phyloP scores from a whole-genome alignment of 2,113 vertebrate genomes.

The Harpagus bidentatus region DNA sequence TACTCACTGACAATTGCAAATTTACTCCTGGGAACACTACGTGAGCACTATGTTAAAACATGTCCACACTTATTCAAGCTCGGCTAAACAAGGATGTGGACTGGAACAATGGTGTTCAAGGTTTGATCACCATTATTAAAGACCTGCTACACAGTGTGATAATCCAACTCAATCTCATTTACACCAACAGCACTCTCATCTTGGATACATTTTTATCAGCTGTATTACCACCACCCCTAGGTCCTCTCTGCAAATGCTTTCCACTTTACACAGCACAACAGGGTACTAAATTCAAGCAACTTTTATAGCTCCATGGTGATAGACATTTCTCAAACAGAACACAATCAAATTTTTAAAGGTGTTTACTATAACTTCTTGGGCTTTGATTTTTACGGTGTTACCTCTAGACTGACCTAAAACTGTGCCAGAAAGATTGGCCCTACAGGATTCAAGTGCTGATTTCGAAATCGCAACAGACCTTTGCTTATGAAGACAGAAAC shows the following conservation, averaged over 20 bases:
- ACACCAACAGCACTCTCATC: not conserved
- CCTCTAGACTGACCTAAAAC: not conserved
- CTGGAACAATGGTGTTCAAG: not conserved
- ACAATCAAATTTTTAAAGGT: not conserved
- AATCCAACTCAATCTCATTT: not conserved
- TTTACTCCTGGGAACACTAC: not conserved
- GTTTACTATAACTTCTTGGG: not conserved
- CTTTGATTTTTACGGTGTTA: not conserved
- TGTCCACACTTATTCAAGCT: not conserved
- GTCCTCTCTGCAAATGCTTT: not conserved
- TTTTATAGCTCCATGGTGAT: not conserved
- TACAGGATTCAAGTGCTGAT: not conserved
- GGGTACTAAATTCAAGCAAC: not conserved
- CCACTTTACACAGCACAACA: not conserved
- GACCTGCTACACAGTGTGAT: not conserved
- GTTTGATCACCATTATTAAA: not conserved
- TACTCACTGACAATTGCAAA: not conserved
- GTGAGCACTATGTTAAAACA: fast-evolving
- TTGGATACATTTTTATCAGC: not conserved
- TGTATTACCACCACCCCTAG: not conserved
- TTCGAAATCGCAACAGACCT: not conserved
- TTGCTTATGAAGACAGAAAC: not conserved
- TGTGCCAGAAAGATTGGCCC: not conserved
- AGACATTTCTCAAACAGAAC: not conserved
- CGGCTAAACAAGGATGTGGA: not conserved